These are phyloP conservation scores for Papilio helenus DNA, from an alignment of 1,140 invertebrate genomes.

Conservation along the genomic window DNA sequence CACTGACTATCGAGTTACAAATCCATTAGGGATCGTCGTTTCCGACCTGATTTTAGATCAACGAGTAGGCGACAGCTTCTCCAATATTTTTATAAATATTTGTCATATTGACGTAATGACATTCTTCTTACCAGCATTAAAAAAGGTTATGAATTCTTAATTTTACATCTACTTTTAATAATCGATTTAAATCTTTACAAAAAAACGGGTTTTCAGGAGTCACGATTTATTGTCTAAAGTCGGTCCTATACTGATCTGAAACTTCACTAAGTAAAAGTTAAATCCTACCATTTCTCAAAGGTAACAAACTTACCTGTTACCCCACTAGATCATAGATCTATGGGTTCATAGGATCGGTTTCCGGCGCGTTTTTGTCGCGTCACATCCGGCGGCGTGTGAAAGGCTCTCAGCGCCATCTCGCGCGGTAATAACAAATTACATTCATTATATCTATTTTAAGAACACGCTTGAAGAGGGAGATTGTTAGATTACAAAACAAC, in stretches of 20 bases:
- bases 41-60: background rate
- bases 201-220: no score
- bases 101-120: background rate
- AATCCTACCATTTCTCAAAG: background rate
- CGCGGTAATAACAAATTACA: conserved; percentile 9
- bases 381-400: conserved; percentile 34
- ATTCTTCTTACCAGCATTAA: background rate
- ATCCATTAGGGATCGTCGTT: conserved; percentile 19
- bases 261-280: background rate
- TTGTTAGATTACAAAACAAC: background rate
- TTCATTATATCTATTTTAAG: conserved; percentile 31
- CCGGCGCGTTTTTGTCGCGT: conserved; percentile 18
- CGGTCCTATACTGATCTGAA: background rate
- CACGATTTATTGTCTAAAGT: background rate
- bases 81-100: conserved; percentile 7
- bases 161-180: no score
- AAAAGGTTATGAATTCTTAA: background rate
- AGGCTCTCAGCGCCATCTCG: conserved; percentile 24
- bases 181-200: no score
- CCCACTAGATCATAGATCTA: background rate
- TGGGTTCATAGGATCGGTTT: conserved; percentile 10
- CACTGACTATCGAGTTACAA: background rate
- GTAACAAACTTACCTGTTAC: conserved; percentile 17
- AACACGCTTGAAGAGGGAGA: conserved; percentile 10
- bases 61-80: background rate